phyloP scores from a whole-genome alignment of 1,140 invertebrate species.

The Drosophila hydei region DNA sequence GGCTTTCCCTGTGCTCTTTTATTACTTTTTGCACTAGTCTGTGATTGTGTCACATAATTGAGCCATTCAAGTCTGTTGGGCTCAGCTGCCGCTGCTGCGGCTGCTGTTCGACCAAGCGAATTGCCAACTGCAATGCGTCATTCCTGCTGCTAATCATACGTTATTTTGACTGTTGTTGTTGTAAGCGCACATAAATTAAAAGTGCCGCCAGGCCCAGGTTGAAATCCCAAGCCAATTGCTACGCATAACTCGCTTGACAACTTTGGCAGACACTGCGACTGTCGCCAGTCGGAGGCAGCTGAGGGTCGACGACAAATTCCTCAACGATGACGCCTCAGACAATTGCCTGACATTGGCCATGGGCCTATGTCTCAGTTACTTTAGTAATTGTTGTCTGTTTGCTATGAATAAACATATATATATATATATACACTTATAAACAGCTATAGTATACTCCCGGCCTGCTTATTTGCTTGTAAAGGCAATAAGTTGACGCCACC shows the following conservation, averaged over 20 bases:
- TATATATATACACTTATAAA: background rate
- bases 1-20: background rate
- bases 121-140: slow-evolving; percentile 30
- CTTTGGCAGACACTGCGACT: slow-evolving; percentile 73
- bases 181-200: slow-evolving; percentile 47
- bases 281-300: slow-evolving; percentile 27
- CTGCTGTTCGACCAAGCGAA: slow-evolving; percentile 19
- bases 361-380: slow-evolving; percentile 14
- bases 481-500: slow-evolving; percentile 61
- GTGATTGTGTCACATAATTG: slow-evolving; percentile 70
- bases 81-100: slow-evolving; percentile 6
- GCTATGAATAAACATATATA: slow-evolving; percentile 1
- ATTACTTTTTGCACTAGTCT: slow-evolving; percentile 17
- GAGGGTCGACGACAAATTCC: slow-evolving; percentile 63
- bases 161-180: slow-evolving; percentile 54
- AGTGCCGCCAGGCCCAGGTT: slow-evolving; percentile 25
- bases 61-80: slow-evolving; percentile 45
- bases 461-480: slow-evolving; percentile 53
- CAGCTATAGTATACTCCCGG: background rate
- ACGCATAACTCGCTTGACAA: slow-evolving; percentile 65
- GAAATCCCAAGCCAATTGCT: slow-evolving; percentile 42
- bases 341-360: slow-evolving; percentile 63
- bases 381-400: slow-evolving; percentile 27
- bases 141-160: slow-evolving; percentile 61
- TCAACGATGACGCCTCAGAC: slow-evolving; percentile 60